These are phyloP conservation scores for Sinocyclocheilus anophthalmus DNA, from an alignment of 2,113 vertebrate species.

Conservation along the genomic window DNA sequence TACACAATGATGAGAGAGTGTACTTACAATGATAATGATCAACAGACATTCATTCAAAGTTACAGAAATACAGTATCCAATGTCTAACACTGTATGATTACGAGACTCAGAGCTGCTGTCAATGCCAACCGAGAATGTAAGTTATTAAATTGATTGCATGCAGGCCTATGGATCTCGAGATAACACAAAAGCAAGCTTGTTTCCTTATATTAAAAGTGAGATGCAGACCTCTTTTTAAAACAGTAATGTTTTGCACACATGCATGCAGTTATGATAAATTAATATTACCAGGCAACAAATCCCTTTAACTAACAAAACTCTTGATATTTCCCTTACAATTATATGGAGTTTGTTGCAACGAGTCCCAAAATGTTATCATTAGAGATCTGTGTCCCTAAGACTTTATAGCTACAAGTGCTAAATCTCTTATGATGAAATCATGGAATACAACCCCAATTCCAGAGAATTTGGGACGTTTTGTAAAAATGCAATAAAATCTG, in stretches of 20 bases:
- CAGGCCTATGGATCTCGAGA: not conserved
- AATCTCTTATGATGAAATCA: not conserved
- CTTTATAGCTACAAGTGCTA: not conserved
- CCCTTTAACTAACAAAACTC: not conserved
- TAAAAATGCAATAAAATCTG: too few relatives aligned
- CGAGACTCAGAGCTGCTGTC: not conserved
- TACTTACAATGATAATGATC: slow-evolving; percentile 33
- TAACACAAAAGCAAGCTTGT: not conserved
- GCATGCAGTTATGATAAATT: not conserved
- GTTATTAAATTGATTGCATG: slow-evolving; percentile 21
- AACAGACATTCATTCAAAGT: not conserved
- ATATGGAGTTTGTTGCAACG: not conserved
- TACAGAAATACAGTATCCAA: not conserved
- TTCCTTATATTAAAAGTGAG: not conserved
- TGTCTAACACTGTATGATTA: not conserved
- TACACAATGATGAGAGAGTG: slow-evolving; percentile 7
- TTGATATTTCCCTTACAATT: not conserved
- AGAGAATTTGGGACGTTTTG: too few relatives aligned
- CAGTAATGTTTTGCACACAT: not conserved
- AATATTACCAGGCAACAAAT: not conserved
- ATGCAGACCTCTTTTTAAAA: not conserved
- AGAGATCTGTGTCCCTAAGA: not conserved
- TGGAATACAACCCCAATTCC: not conserved
- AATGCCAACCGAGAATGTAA: slow-evolving; percentile 2
- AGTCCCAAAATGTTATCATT: not conserved